Base-by-base conservation (phyloP, 2,888 invertebrate genomes). In the Drosophila colorata region DNA sequence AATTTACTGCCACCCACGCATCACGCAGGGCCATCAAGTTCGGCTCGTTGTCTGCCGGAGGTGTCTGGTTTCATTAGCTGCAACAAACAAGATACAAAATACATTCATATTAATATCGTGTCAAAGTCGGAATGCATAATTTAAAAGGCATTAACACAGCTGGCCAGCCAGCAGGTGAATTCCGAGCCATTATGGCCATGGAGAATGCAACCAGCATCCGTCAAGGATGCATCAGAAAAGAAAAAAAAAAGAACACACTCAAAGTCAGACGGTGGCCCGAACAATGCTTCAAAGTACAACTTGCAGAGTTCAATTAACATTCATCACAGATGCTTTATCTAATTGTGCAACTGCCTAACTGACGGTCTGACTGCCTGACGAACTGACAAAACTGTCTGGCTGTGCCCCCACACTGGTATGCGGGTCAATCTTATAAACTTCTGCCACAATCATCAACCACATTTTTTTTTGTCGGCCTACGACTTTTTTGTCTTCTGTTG, bases 221-320 rank as follows among this genome's bases (percentile, higher is more conserved):
- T 74, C 52, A 81, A 74, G 85, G 78, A 87, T 72, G 75, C 65
- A 58, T 28, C 16, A 49, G 38, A 68, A 57, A 60, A 56, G 16
- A 9, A 25, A 28, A 67, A 60, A 68, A 51, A 61, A 37, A 66
- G 60, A n/a, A n/a, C n/a, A 69, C 53, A 58, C 49, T 59, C 44
- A 43, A 65, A 61, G 33, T 46, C 55, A 44, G 52, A 49, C 55
- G 28, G 46, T 52, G 59, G 59, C 48, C 52, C 52, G 47, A 80
- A 81, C 58, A 71, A 72, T 68, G 68, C 75, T 65, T 68, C 68
- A 78, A 76, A 78, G 72, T 73, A 58, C 71, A 69, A 59, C 56
- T 73, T 67, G 69, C 60, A 66, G 73, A 78, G 77, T 75, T 86
- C 78, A 86, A 88, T 88, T 85, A 85, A 82, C 86, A 86, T 83